Base-by-base conservation (phyloP, 2,888 invertebrate genomes). In the Ectemnius lituratus region DNA sequence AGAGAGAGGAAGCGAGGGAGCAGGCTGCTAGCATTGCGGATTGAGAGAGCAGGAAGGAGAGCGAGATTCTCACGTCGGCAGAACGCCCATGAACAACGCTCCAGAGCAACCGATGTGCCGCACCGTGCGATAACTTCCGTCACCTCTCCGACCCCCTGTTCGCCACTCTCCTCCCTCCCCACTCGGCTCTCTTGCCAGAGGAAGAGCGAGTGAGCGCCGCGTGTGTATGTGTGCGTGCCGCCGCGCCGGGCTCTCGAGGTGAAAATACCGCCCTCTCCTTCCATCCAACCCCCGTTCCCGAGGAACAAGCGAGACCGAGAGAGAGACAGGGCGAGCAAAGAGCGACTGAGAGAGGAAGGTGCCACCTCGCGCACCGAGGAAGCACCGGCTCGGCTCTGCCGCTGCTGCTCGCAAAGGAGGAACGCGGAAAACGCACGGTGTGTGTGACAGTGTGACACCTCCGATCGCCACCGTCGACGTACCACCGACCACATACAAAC, bases 241-340 rank as follows among this genome's bases (percentile, higher is more conserved):
- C 81, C n/a, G n/a, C 52, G 80, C 82, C 82, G 83, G 83, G 84
- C 81, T 81, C 78, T 83, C 82, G 83, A 83, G 79, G 84, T 83
- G 84, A 82, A 84, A 84, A 84, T 81, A 84, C 81, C 84, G 82
- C 82, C 79, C 79, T 83, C 79, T 81, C 84, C 80, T 79, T 83
- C 81, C 75, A 80, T 74, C 83, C 79, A 81, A 81, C 81, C 81
- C 81, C 81, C 78, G 52, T 52, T 16, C 52, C n/a, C 52, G 52
- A 52, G 52, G 52, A 52, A 14, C n/a, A 60, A 47, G 28, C 46
- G 23, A 37, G 37, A 37, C 37, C 37, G 37, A 37, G 23, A 47
- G 28, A 37, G 23, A 37, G 37, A 37, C 37, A 1, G 37, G 4
- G 23, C 23, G 37, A 37, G 37, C 8, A 6, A 11, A 8, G 37